Evolutionary conservation across 2,797 vertebrate genomes (phyloP).

Genomic region (Sebastiscus albofasciatus): DNA sequence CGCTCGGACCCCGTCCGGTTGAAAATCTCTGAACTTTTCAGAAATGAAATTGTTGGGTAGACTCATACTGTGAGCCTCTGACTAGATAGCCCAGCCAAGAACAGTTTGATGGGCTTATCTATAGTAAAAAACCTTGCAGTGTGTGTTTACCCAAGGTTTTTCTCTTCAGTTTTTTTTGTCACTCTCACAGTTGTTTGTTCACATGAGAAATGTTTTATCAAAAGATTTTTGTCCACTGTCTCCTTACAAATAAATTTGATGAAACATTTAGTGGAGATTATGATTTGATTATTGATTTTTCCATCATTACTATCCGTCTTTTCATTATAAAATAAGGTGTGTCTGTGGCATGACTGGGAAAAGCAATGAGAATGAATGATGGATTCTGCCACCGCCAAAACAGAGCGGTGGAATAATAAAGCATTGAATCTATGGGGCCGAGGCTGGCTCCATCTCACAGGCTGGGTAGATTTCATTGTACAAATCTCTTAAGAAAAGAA

Average conservation of each 20-base stretch:
- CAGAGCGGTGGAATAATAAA: constrained; percentile 26
- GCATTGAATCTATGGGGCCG: constrained; percentile 27
- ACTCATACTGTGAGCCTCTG: constrained; percentile 19
- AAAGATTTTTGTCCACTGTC: constrained; percentile 56
- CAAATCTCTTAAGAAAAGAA: constrained; percentile 62
- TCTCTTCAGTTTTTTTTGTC: constrained; percentile 37
- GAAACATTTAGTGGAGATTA: constrained; percentile 2
- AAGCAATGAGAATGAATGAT: constrained; percentile 24
- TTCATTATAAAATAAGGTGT: constrained; percentile 15
- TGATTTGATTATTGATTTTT: constrained; percentile 12
- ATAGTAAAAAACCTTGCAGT: constrained; percentile 16
- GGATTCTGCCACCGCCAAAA: constrained; percentile 24
- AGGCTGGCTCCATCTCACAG: constrained; percentile 32
- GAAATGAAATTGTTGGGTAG: constrained; percentile 7
- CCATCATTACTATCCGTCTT: not conserved
- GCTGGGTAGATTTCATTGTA: constrained; percentile 36
- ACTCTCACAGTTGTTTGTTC: constrained; percentile 53
- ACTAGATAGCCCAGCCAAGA: constrained; percentile 1
- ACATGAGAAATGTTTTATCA: constrained; percentile 49
- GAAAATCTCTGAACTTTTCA: not conserved
- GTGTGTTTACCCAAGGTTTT: constrained; percentile 51
- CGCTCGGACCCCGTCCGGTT: too few species aligned
- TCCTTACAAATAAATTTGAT: constrained; percentile 67
- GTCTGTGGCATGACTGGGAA: not conserved
- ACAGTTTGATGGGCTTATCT: constrained; percentile 17